Evolutionary conservation across 2,888 invertebrate genomes (phyloP), one percentile per base, ranked within the genome.

Genomic region (Agonum fuliginosum): DNA sequence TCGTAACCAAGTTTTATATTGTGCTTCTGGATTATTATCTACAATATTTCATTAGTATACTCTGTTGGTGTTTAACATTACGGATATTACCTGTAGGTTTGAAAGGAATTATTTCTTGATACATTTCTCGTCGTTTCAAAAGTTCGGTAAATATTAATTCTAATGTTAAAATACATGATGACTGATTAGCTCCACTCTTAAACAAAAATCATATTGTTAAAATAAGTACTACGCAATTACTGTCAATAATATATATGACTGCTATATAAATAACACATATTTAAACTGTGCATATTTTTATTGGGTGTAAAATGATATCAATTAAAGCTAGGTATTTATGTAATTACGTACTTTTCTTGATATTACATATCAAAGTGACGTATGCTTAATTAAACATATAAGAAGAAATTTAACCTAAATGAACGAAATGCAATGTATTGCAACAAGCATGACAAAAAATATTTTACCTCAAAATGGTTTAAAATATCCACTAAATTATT

Each of bases 121-220:
- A 88, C 89, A 94, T 90, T 81, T 92, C 91, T 37, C 90, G 89
- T 78, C 93, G 89, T 83, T 90, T 92, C 14, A 94, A 84, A 72
- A 94, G 85, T 83, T 91, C 92, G 19, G 89, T 88, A 84, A 94
- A 95, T 83, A 95, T 90, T 54, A 92, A 89, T 86, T 94, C 94
- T 79, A 94, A 84, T 17, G 93, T 91, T 65, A 93, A 88, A 81
- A 94, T 87, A 80, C 91, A 89, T 73, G 92, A 88, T 79, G 89
- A 88, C 62, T 86, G 82, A 80, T 87, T 85, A 79, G 83, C 83
- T 75, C 87, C 87, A 78, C 85, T 84, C 78, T 54, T 17, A 54
- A 72, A 72, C 12, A 12, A 54, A 54, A n/a, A 20, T 12, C 10
- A 14, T 19, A 24, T 6, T 62, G 8, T n/a, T 20, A 20, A 19